These are phyloP conservation scores for Heliconius aoede DNA, from an alignment of 2,888 invertebrate species.

Conservation along the genomic window DNA sequence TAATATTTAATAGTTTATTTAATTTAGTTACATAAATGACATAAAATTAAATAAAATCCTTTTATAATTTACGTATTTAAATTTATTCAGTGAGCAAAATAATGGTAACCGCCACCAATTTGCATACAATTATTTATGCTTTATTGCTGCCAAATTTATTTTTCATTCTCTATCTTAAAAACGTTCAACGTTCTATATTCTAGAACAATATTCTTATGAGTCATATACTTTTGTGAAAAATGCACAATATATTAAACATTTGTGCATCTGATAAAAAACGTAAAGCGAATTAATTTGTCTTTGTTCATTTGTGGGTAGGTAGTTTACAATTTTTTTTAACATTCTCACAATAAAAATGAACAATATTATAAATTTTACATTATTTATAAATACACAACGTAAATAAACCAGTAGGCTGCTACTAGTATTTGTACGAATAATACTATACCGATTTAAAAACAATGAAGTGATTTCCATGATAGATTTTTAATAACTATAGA, in stretches of 20 bases:
- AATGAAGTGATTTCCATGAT: constrained; percentile 16
- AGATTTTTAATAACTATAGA: constrained; percentile 14
- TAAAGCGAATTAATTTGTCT: neutral
- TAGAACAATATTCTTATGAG: neutral
- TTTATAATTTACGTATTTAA: neutral
- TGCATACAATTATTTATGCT: neutral
- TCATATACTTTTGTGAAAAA: neutral
- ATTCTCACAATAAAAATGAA: neutral
- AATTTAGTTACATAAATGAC: no score
- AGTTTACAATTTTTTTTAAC: neutral
- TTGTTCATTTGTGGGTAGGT: neutral
- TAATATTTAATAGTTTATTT: no score
- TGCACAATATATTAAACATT: neutral
- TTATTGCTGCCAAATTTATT: neutral
- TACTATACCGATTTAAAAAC: neutral
- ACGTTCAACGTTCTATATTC: neutral
- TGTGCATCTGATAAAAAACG: neutral
- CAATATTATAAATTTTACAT: neutral
- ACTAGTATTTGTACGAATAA: neutral
- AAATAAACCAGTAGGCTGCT: neutral
- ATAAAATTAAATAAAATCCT: no score
- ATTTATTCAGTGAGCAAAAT: neutral
- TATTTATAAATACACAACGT: neutral
- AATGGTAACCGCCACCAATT: neutral
- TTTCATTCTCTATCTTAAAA: neutral